These are phyloP conservation scores for Puntigrus tetrazona DNA, from an alignment of 2,113 vertebrate species.

Conservation along the genomic window DNA sequence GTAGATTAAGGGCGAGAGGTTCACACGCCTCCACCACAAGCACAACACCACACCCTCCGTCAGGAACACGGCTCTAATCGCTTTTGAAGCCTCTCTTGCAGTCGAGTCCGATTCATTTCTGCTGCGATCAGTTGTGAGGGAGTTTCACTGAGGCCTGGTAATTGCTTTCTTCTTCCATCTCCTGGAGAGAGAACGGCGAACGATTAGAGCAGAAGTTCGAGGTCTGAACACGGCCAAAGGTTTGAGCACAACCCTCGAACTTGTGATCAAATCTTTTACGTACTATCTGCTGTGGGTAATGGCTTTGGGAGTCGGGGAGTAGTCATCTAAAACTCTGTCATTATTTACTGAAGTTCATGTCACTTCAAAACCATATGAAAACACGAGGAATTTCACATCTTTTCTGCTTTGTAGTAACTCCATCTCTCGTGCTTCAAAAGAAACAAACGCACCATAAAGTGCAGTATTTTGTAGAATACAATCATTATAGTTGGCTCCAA, in stretches of 20 bases:
- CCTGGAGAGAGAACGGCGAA: constrained; percentile 7
- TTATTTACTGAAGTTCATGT: background rate
- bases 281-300: constrained; percentile 9
- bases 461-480: background rate
- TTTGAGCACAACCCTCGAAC: constrained; percentile 8
- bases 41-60: constrained; percentile 26
- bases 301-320: background rate
- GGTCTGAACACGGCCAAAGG: background rate
- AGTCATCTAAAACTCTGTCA: constrained; percentile 7
- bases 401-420: background rate
- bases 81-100: constrained; percentile 52
- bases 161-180: constrained; percentile 52
- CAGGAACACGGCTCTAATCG: constrained; percentile 39
- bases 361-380: background rate
- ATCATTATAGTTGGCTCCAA: background rate
- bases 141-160: constrained; percentile 52
- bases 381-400: background rate
- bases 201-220: constrained; percentile 5
- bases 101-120: constrained; percentile 58
- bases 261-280: background rate
- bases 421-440: background rate
- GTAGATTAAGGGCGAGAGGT: constrained; percentile 52
- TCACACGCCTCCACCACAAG: background rate
- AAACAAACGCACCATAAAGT: background rate
- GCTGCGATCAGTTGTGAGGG: constrained; percentile 56